phyloP scores from a whole-genome alignment of 2,797 vertebrate genomes.

The Eulemur albifrons region DNA sequence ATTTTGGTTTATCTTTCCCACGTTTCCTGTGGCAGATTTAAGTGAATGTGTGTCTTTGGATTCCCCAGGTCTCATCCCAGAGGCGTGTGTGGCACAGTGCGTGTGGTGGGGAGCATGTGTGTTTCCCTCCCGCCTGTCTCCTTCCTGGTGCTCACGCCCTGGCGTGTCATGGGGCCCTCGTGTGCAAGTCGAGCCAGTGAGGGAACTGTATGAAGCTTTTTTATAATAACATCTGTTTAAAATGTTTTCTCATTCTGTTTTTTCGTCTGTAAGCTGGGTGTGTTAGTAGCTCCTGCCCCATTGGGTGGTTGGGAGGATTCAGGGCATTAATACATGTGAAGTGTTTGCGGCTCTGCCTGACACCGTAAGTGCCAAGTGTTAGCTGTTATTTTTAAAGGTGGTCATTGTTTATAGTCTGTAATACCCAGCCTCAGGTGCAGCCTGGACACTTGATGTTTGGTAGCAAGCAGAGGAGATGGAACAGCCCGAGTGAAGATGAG shows the following conservation, averaged over 20 bases:
- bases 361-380: background rate
- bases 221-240: background rate
- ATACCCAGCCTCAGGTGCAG: background rate
- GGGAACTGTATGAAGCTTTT: background rate
- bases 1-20: background rate
- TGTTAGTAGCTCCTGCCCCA: background rate
- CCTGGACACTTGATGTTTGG: background rate
- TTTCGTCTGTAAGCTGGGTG: background rate
- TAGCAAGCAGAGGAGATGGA: background rate
- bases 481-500: background rate
- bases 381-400: background rate
- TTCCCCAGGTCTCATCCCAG: background rate
- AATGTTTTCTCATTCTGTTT: too few relatives aligned
- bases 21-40: background rate
- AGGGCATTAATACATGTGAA: background rate
- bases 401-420: background rate
- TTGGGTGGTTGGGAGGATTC: background rate
- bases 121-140: background rate
- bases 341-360: background rate
- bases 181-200: background rate
- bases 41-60: background rate
- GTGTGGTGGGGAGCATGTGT: rapidly evolving
- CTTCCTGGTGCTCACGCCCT: background rate
- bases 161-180: background rate
- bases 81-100: background rate